phyloP scores from a whole-genome alignment of 2,888 invertebrate species.

The Tromatobia lineatoria region DNA sequence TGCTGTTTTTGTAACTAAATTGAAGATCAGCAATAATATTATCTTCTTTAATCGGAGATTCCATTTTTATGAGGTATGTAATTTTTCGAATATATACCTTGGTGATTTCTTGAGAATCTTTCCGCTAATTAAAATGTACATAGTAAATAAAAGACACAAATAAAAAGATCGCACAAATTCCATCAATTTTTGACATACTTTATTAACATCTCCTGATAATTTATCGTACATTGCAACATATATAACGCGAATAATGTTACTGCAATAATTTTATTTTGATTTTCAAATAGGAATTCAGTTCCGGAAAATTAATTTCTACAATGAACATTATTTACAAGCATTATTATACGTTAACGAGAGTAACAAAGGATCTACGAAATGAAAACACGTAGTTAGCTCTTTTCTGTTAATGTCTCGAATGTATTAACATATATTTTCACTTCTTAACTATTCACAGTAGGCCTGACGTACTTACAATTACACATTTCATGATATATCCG shows the following conservation, averaged over 20 bases:
- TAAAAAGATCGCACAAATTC: neutral
- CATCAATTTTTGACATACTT: conserved; percentile 10
- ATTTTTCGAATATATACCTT: no score
- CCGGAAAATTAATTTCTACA: neutral
- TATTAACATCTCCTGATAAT: conserved; percentile 13
- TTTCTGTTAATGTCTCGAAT: neutral
- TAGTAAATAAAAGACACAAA: neutral
- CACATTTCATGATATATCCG: neutral
- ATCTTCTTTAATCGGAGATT: no score
- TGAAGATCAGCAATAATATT: no score
- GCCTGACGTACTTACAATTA: conserved; percentile 14
- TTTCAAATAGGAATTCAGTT: neutral
- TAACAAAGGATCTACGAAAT: neutral
- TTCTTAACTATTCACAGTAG: conserved; percentile 21
- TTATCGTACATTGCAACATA: conserved; percentile 4
- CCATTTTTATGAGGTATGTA: no score
- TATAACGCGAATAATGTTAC: neutral
- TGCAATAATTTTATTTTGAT: neutral
- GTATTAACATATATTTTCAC: neutral
- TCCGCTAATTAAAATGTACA: neutral
- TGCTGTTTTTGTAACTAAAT: no score
- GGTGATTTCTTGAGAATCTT: neutral
- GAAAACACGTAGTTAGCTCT: neutral
- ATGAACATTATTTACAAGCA: conserved; percentile 19
- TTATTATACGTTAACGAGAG: neutral